Conservation (phyloP, 2,113 vertebrate genomes). For the Larimichthys polyactis region DNA sequence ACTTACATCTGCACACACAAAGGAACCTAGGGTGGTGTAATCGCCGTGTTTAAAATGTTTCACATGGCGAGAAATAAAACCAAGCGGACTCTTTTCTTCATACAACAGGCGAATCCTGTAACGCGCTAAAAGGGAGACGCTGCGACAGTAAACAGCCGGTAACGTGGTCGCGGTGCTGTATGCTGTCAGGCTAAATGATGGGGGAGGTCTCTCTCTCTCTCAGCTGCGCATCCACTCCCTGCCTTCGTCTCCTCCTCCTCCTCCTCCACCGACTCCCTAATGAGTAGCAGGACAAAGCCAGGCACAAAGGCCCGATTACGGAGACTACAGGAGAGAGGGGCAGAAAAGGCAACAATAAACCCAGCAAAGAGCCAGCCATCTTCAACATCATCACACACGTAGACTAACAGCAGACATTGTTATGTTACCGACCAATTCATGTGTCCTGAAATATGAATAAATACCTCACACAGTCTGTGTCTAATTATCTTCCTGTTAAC, state of each 20-base stretch:
- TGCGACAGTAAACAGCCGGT: slow-evolving; percentile 75
- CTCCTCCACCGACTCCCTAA: slow-evolving; percentile 63
- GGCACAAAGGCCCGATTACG: slow-evolving; percentile 60
- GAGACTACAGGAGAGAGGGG: slow-evolving; percentile 54
- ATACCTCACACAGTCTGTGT: neutral
- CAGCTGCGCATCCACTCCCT: slow-evolving; percentile 65
- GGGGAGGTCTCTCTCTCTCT: slow-evolving; percentile 74
- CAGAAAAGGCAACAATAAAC: slow-evolving; percentile 51
- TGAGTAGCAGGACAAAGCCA: slow-evolving; percentile 81
- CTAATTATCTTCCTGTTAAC: slow-evolving; percentile 35
- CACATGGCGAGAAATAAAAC: neutral
- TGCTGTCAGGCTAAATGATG: slow-evolving; percentile 73
- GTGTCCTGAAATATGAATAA: neutral
- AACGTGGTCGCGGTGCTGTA: slow-evolving; percentile 66
- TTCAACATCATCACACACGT: slow-evolving; percentile 11
- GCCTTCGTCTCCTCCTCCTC: slow-evolving; percentile 51
- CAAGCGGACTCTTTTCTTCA: slow-evolving; percentile 2
- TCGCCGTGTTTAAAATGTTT: neutral
- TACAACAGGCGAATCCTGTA: slow-evolving; percentile 39
- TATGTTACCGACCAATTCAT: neutral
- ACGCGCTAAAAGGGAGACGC: slow-evolving; percentile 37
- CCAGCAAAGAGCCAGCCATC: slow-evolving; percentile 43
- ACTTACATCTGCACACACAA: slow-evolving; percentile 21
- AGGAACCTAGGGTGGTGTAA: neutral
- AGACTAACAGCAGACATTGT: neutral